These are phyloP conservation scores for Platorchestia sp. DNA, from an alignment of 1,140 invertebrate species.

Conservation along the genomic window DNA sequence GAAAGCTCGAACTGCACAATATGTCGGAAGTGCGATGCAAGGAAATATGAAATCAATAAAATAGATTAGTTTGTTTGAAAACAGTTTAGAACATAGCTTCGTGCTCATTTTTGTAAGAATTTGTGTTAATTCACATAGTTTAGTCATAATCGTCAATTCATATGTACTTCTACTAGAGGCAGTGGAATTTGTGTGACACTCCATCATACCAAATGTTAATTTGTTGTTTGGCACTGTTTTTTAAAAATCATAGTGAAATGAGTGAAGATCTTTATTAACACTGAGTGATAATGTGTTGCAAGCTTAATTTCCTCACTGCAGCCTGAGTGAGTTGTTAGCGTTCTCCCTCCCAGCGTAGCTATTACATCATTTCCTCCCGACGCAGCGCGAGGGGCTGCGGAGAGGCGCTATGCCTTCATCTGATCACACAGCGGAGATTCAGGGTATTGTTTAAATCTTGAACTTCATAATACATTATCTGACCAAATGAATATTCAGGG, in stretches of 20 bases:
- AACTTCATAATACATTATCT: slow-evolving; percentile 49
- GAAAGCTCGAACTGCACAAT: too few species aligned
- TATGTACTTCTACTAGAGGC: neutral
- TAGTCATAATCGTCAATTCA: neutral
- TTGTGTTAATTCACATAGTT: neutral
- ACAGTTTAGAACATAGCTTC: neutral
- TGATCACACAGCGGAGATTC: slow-evolving; percentile 50
- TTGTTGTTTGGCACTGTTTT: neutral
- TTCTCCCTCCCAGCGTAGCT: neutral
- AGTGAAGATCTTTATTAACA: neutral
- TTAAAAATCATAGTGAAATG: neutral
- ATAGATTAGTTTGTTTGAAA: too few species aligned
- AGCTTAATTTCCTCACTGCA: neutral
- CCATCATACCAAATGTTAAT: neutral
- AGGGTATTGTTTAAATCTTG: slow-evolving; percentile 48
- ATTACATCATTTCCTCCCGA: neutral
- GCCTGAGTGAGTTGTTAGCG: neutral
- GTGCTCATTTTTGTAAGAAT: neutral
- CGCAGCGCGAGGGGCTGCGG: neutral
- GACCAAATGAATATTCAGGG: neutral
- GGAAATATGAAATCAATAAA: too few species aligned
- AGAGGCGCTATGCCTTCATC: neutral
- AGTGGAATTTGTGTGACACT: neutral
- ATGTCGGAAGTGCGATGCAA: too few species aligned
- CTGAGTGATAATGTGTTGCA: neutral